Base-by-base conservation (phyloP, 2,797 vertebrate species). In the Gallinago stenura region DNA sequence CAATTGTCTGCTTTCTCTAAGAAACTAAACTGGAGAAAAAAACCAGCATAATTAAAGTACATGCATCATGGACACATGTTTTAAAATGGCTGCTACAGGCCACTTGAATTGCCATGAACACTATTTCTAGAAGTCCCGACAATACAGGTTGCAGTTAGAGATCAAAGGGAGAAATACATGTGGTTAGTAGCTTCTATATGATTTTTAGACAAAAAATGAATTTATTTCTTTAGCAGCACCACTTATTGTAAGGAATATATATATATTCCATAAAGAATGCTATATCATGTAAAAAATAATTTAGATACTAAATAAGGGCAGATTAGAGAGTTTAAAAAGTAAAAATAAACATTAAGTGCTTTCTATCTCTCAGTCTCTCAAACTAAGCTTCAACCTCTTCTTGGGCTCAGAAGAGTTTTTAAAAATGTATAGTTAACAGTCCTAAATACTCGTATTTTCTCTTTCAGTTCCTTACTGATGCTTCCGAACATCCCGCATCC, bases 401-500 rank as follows among this genome's bases (percentile, higher is more conserved):
- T 65, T 26, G 56, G 15, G 25, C 25, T 71, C 60, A 71, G 57
- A 53, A 71, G 30, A 30, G 45, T 22, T 83, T 89, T 56, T 15
- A 12, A 48, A 83, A 83, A 24, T 10, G 35, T 0, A 2, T 21
- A 58, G 12, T 69, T 72, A 83, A 48, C 12, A 48, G 37, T 31
- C 9, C 20, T 92, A 68, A 86, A 28, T 7, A 43, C 58, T 26
- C 2, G 1, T 22, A 17, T 83, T 89, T 83, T 79, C 50, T 93
- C 50, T 90, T 89, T 69, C 43, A 95, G 39, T 75, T 78, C 56
- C 97, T 98, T 97, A 98, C 98, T 97, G 72, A 98, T 97, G 75
- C 96, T 98, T 26, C 98, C 98, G 0, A 97, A 60, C 18, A 98
- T 84, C 89, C 97, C 97, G 0, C 98, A 98, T 56, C 98, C 98